Conservation (phyloP, 2,888 invertebrate genomes). For the Tyria jacobaeae region DNA sequence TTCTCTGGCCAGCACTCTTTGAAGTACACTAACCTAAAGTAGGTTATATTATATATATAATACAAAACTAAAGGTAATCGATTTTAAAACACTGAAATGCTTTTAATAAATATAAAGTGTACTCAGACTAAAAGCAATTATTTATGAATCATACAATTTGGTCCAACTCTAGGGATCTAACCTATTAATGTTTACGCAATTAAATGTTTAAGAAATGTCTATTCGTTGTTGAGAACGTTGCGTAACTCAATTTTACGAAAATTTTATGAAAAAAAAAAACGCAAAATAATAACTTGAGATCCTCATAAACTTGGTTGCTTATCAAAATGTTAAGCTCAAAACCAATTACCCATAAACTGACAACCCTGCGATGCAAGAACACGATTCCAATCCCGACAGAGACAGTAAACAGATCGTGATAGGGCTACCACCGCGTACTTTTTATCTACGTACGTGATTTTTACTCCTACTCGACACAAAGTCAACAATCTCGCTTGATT, state of each 20-base stretch:
- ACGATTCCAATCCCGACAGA: conserved; percentile 69
- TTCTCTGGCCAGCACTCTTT: no score
- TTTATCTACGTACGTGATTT: conserved; percentile 36
- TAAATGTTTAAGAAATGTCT: no score
- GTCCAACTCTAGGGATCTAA: no score
- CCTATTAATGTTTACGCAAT: no score
- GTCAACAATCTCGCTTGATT: conserved; percentile 45
- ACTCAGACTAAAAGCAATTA: no score
- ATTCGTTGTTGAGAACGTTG: no score
- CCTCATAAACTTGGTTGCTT: background rate
- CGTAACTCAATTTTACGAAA: background rate
- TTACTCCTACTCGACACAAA: conserved; percentile 29
- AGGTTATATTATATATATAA: no score
- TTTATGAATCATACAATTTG: no score
- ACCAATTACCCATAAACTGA: conserved; percentile 41
- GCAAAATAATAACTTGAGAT: background rate
- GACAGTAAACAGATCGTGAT: conserved; percentile 59
- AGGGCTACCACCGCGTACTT: conserved; percentile 44
- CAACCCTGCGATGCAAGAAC: conserved; percentile 62
- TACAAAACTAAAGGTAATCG: no score
- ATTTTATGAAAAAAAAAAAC: background rate
- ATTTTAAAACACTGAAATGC: no score
- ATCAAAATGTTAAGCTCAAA: conserved; percentile 6
- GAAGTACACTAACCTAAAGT: no score
- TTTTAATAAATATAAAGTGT: no score